Percentiles rank a stretch among this genome's conserved stretches.
These are phyloP conservation scores for Potorous gilbertii DNA, from an alignment of 2,797 vertebrate genomes.

Conservation along the genomic window DNA sequence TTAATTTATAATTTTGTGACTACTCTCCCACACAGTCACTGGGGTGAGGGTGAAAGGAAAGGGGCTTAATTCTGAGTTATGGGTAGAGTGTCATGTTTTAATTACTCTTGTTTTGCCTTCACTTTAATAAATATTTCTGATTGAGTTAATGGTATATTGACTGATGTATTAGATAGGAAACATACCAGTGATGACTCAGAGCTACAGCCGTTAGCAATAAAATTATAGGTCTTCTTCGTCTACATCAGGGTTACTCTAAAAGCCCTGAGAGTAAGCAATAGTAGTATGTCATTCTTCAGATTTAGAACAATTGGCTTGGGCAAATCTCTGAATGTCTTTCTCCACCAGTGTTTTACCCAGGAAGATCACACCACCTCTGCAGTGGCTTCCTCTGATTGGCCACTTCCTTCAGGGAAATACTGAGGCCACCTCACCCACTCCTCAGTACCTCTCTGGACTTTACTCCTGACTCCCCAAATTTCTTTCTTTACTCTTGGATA, in stretches of 20 bases:
- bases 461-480: background rate
- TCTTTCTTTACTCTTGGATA: background rate
- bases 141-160: background rate
- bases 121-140: background rate
- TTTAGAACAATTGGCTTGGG: background rate
- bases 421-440: background rate
- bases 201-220: background rate
- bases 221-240: background rate
- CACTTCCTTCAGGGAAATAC: background rate
- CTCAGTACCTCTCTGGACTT: background rate
- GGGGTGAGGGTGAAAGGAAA: background rate
- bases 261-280: background rate
- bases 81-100: background rate
- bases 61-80: background rate
- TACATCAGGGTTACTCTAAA: background rate
- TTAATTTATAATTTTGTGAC: background rate
- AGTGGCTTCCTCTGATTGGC: background rate
- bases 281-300: background rate
- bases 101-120: background rate
- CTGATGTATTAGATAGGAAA: background rate
- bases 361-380: background rate
- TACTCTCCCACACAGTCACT: background rate
- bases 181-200: background rate
- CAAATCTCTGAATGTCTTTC: background rate
- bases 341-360: background rate